Percentiles rank a stretch among this genome's conserved stretches.
Evolutionary conservation across 2,797 vertebrate species (phyloP).

Genomic region (Sorex maritimensis): DNA sequence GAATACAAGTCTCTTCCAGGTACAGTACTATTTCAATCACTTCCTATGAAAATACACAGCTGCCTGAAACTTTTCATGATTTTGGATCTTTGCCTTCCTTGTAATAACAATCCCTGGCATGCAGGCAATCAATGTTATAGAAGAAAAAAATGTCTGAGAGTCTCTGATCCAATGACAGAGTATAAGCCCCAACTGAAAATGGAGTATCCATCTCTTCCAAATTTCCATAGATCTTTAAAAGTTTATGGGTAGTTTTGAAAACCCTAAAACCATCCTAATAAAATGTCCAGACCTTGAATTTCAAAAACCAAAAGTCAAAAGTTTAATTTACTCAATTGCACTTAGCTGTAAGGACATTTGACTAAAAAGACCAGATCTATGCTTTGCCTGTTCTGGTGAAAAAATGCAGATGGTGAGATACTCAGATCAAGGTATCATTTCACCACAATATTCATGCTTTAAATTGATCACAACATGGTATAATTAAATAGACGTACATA

Average conservation of each 20-base stretch:
- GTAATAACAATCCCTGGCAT: neutral
- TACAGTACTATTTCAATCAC: neutral
- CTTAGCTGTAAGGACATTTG: neutral
- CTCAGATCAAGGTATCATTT: neutral
- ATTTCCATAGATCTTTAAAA: neutral
- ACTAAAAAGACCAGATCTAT: neutral
- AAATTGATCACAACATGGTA: neutral
- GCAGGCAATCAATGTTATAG: neutral
- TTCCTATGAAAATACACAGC: neutral
- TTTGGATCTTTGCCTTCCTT: neutral
- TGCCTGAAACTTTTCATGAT: neutral
- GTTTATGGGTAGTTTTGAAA: neutral
- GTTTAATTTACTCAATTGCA: neutral
- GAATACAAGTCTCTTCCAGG: neutral
- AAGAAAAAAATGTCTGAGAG: neutral
- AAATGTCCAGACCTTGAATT: neutral
- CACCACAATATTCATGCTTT: neutral
- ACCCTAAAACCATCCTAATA: neutral
- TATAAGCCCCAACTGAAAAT: neutral
- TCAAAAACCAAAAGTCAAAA: neutral
- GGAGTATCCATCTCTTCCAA: neutral
- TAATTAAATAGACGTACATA: neutral
- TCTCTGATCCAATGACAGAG: neutral
- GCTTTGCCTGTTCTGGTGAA: neutral
- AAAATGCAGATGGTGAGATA: neutral